Conservation (phyloP, 2,797 vertebrate genomes). For the Dermochelys coriacea region DNA sequence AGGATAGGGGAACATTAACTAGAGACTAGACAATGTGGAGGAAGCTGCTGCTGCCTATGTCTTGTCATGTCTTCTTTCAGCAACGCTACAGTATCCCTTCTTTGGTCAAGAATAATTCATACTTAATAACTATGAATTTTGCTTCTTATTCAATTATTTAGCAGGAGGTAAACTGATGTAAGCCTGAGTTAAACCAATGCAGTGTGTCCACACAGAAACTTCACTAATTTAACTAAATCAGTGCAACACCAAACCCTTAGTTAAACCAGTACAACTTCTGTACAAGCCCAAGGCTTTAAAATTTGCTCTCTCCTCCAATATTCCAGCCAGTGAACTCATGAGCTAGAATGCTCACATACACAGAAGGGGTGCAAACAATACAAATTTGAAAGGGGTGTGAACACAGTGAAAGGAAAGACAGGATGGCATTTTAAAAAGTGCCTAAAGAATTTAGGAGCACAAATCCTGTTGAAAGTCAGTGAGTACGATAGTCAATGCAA, state of each 20-base stretch:
- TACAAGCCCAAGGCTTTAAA: not conserved
- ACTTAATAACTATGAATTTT: not conserved
- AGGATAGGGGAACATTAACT: not conserved
- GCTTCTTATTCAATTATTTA: not conserved
- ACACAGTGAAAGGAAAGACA: fast-evolving
- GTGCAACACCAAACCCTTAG: no score
- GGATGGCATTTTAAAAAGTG: not conserved
- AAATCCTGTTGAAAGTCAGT: fast-evolving
- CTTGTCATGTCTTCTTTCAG: not conserved
- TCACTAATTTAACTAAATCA: not conserved
- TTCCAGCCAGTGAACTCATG: not conserved
- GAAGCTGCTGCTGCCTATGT: not conserved
- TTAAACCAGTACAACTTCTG: not conserved
- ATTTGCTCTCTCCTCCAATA: not conserved
- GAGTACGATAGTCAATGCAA: not conserved
- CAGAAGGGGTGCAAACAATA: fast-evolving
- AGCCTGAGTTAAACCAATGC: not conserved
- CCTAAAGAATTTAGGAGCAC: fast-evolving
- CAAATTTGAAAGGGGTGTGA: not conserved
- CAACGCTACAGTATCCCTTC: not conserved
- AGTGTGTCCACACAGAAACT: not conserved
- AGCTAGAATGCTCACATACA: not conserved
- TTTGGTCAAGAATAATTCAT: not conserved
- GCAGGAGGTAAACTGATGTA: not conserved
- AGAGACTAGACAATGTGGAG: not conserved